Evolutionary conservation across 2,888 invertebrate genomes (phyloP).

Genomic region (Himalopsyche anomala): DNA sequence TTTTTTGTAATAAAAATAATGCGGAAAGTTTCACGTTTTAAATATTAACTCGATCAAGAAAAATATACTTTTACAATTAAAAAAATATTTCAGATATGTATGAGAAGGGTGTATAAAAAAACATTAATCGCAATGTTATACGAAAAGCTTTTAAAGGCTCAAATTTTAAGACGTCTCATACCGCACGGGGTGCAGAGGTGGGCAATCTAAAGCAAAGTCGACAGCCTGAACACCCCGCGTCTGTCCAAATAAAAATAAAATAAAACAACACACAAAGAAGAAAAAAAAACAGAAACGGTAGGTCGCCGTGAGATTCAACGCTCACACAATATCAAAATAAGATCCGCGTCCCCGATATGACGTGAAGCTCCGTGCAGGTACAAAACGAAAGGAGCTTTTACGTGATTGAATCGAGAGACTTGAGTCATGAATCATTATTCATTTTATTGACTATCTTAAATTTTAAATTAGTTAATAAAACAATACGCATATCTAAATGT

Average conservation of each 20-base stretch:
- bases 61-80: too few relatives aligned
- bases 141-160: conserved; percentile 19
- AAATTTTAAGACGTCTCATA: conserved; percentile 14
- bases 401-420: background rate
- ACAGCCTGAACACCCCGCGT: conserved; percentile 10
- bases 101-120: background rate
- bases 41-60: too few relatives aligned
- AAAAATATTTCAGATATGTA: too few relatives aligned
- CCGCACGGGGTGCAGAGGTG: conserved; percentile 4
- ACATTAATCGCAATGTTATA: background rate
- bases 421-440: too few relatives aligned
- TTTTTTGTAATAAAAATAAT: too few relatives aligned
- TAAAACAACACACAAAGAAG: background rate
- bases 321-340: conserved; percentile 24
- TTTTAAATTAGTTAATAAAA: too few relatives aligned
- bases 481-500: too few relatives aligned
- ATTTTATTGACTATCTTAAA: too few relatives aligned
- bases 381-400: conserved; percentile 11
- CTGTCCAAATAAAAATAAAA: conserved; percentile 34
- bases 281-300: background rate
- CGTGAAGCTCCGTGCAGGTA: background rate
- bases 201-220: conserved; percentile 16
- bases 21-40: too few relatives aligned
- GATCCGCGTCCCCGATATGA: conserved; percentile 9
- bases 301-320: conserved; percentile 23